These are phyloP conservation scores for Tenebrio molitor DNA, from an alignment of 1,140 invertebrate genomes.

Conservation along the genomic window DNA sequence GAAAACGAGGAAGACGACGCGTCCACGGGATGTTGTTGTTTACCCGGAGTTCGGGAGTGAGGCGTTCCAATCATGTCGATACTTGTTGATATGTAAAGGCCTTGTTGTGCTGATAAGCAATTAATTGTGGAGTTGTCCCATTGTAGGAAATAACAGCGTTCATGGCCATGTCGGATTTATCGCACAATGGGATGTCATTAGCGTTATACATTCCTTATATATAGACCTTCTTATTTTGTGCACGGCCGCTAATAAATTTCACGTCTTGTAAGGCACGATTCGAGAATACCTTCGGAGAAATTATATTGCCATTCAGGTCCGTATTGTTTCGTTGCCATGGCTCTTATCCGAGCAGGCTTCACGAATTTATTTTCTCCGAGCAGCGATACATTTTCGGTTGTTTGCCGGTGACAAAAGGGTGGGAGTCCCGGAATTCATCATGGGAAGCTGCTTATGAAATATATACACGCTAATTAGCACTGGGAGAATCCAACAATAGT, in stretches of 20 bases:
- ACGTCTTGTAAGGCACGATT: conserved; percentile 14
- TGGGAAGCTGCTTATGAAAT: too few species aligned
- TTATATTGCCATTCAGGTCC: conserved; percentile 23
- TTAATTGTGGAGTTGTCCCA: conserved; percentile 25
- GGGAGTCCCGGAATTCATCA: too few species aligned
- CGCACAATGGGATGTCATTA: conserved; percentile 30
- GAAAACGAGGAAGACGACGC: conserved; percentile 2
- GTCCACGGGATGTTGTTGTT: conserved; percentile 1
- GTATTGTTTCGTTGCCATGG: conserved; percentile 31
- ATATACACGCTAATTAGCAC: conserved; percentile 6
- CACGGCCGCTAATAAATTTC: conserved; percentile 12
- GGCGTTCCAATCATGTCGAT: conserved; percentile 9
- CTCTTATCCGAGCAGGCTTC: background rate
- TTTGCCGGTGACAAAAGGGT: too few species aligned
- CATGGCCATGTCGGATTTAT: conserved; percentile 26
- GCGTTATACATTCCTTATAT: conserved; percentile 13
- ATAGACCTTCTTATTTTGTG: conserved; percentile 14
- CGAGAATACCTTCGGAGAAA: conserved; percentile 26
- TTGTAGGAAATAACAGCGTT: conserved; percentile 31
- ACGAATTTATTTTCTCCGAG: too few species aligned
- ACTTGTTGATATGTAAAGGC: conserved; percentile 33
- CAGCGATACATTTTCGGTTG: too few species aligned
- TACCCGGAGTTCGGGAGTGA: background rate
- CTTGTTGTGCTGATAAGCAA: conserved; percentile 25
- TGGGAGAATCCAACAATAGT: conserved; percentile 4